Evolutionary conservation across 37 sponge, comb jelly and placozoan species (phyloP), one percentile per base, ranked within the genome.

Genomic region (Lycopodina hypogea): DNA sequence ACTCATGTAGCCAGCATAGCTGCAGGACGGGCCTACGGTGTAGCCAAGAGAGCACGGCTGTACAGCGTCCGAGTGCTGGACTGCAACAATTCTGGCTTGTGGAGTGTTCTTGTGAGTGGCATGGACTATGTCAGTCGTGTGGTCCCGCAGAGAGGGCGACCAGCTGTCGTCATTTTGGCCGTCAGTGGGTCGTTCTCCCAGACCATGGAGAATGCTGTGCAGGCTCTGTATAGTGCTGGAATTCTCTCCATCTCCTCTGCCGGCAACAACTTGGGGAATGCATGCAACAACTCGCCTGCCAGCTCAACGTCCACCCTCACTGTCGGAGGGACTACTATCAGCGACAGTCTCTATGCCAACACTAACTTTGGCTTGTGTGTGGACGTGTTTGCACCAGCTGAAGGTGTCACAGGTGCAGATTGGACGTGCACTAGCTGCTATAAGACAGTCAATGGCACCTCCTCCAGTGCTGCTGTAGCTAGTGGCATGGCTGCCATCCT

Each of bases 361-460:
- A 84, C 89, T 3, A 88, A 81, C 45, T 81, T 72, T 42, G 93
- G 93, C 7, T 42, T 63, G 30, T 92, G 93, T 63, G 86, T 92
- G 8, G 86, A 88, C 56, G 76, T 92, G 12, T 74, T 92, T 84
- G 88, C 93, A 33, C 93, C 93, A 2, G 93, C 85, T 2, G 70
- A 72, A n/a, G 6, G 50, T 28, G 66, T 92, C 8, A 34, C 19
- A 21, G 88, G 85, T 57, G 93, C 93, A 21, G 85, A 77, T 37
- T 32, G 56, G 23, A 21, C 57, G 9, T 92, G 93, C 37, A 68
- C 17, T 21, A 39, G 56, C 12, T 92, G 93, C 52, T 32, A 45
- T 0, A 79, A 65, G 71, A 24, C 36, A 26, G 22, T 68, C 30
- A 88, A 81, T 57, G 93, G 93, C 0, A 88, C 93, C 28, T 84